Percentiles rank a stretch among this genome's conserved stretches.
These are phyloP conservation scores for Scaptomyza polygonia DNA, from an alignment of 2,888 invertebrate genomes.

Conservation along the genomic window DNA sequence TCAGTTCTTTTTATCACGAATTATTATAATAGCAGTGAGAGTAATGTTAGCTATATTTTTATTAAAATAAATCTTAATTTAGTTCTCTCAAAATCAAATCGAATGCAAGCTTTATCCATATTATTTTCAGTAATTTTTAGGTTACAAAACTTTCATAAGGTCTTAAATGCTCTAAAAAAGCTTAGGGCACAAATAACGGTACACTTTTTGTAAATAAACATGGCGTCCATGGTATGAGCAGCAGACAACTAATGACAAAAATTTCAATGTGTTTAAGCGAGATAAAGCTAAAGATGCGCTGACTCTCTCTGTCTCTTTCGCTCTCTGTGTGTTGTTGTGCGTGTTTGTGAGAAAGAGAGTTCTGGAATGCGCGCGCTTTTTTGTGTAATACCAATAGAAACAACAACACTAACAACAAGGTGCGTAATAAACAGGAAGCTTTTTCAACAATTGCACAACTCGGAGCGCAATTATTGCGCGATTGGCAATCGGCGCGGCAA, in stretches of 20 bases:
- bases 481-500: constrained; percentile 72
- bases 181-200: constrained; percentile 50
- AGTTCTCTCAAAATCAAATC: too few relatives aligned
- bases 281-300: constrained; percentile 11
- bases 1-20: too few relatives aligned
- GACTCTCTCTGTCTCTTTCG: background rate
- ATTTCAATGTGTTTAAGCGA: constrained; percentile 10
- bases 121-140: too few relatives aligned
- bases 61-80: too few relatives aligned
- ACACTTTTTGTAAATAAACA: constrained; percentile 77
- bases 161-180: constrained; percentile 12
- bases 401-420: constrained; percentile 16
- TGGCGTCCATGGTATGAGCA: constrained; percentile 64
- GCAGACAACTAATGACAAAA: constrained; percentile 9
- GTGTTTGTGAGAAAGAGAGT: constrained; percentile 48
- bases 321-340: constrained; percentile 15
- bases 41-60: too few relatives aligned
- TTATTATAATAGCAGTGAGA: too few relatives aligned
- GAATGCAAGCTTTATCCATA: too few relatives aligned
- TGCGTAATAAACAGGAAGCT: constrained; percentile 69
- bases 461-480: constrained; percentile 68
- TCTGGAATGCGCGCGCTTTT: constrained; percentile 76
- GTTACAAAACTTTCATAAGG: background rate
- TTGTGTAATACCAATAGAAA: constrained; percentile 32
- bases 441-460: constrained; percentile 71